Conservation (phyloP, 2,797 vertebrate genomes). For the Lepidocolaptes lacrymiger region DNA sequence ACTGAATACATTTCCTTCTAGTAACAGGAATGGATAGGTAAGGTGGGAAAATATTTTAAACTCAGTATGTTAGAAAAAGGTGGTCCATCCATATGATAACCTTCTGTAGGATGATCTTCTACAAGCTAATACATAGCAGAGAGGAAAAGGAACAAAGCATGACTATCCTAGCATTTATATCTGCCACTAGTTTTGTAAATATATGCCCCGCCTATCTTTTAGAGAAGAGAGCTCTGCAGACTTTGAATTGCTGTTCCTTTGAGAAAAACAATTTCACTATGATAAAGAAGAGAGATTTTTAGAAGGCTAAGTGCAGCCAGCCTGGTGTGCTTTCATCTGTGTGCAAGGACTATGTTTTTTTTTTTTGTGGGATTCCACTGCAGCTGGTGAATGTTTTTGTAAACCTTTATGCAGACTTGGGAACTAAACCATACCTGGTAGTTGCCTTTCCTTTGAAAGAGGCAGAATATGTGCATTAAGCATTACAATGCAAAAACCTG, state of each 20-base stretch:
- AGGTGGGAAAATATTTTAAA: neutral
- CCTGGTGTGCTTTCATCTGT: neutral
- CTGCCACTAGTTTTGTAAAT: neutral
- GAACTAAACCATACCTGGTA: neutral
- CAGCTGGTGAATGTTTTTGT: neutral
- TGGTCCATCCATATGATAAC: accelerated
- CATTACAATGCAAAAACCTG: neutral
- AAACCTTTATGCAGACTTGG: neutral
- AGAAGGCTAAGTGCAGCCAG: neutral
- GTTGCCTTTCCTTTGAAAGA: neutral
- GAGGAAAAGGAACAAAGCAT: neutral
- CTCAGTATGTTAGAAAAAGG: neutral
- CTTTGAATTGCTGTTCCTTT: neutral
- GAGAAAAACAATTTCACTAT: neutral
- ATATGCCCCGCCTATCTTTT: neutral
- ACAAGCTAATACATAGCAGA: neutral
- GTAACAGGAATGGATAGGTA: neutral
- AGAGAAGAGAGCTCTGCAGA: neutral
- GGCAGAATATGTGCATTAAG: neutral
- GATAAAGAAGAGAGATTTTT: neutral
- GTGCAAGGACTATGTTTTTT: neutral
- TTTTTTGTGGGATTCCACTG: neutral
- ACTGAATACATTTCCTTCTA: neutral
- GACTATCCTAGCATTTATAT: neutral
- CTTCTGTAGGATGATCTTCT: neutral